A percentile compares a stretch with the other conserved stretches of the same genome.
phyloP scores from a whole-genome alignment of 2,113 vertebrate species.

The Connochaetes taurinus region DNA sequence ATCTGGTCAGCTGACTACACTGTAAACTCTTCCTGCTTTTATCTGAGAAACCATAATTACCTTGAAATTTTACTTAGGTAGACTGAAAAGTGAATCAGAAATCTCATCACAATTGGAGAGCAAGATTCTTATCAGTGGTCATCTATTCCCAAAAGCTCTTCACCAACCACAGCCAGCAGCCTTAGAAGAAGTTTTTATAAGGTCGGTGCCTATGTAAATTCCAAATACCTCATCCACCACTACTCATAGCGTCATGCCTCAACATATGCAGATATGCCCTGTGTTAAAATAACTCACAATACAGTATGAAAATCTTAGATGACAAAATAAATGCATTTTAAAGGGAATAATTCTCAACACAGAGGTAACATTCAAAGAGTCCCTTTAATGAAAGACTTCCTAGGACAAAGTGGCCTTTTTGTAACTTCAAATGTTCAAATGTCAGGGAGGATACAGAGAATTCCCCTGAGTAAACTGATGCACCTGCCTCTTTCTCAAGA shows the following conservation, averaged over 20 bases:
- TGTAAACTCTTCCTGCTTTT: background rate
- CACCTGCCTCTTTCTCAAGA: background rate
- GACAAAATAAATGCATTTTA: background rate
- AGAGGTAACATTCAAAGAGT: background rate
- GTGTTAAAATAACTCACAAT: background rate
- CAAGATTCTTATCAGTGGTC: background rate
- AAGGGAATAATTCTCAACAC: background rate
- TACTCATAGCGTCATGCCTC: background rate
- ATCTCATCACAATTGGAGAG: background rate
- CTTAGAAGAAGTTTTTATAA: background rate
- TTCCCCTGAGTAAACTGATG: background rate
- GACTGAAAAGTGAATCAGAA: background rate
- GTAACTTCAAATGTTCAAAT: background rate
- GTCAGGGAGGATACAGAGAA: background rate
- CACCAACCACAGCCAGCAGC: background rate
- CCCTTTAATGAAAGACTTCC: background rate
- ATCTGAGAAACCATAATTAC: conserved; percentile 1
- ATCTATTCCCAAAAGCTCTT: background rate
- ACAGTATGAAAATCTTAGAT: background rate
- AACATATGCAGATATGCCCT: background rate
- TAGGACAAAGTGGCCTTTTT: background rate
- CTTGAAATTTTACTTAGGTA: background rate
- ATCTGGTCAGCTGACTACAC: background rate
- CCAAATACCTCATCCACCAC: background rate
- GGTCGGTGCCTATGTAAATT: background rate